Conservation (phyloP, 2,888 invertebrate genomes). For the Phalera bucephala region DNA sequence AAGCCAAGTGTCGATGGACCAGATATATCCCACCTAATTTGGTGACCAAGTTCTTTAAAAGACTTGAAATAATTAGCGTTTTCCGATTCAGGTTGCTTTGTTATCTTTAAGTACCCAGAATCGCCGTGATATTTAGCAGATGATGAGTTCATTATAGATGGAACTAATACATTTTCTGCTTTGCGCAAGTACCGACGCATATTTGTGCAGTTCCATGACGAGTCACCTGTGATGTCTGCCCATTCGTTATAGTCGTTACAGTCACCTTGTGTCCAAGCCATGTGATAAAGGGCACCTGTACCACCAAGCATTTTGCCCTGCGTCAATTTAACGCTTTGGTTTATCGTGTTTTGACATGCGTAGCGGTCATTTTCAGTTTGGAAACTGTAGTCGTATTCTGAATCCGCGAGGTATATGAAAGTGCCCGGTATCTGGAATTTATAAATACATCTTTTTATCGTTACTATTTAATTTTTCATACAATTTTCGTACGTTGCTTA, state of each 20-base stretch:
- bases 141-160: neutral
- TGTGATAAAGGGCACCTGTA: conserved; percentile 2
- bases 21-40: neutral
- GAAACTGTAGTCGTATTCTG: conserved; percentile 2
- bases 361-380: neutral
- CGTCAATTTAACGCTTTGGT: neutral
- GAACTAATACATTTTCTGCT: conserved; percentile 1
- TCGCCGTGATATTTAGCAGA: conserved; percentile 27
- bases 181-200: conserved; percentile 3
- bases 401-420: neutral
- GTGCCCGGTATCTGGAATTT: neutral
- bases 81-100: conserved; percentile 17
- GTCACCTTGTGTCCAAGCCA: conserved; percentile 2
- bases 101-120: conserved; percentile 29
- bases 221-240: conserved; percentile 4
- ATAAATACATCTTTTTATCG: too few relatives aligned
- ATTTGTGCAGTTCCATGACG: conserved; percentile 5
- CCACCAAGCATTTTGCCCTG: conserved; percentile 12
- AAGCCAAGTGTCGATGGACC: conserved; percentile 1
- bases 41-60: conserved; percentile 27
- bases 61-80: conserved; percentile 21
- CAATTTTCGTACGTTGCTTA: too few relatives aligned
- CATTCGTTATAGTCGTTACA: conserved; percentile 3
- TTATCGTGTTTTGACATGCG: neutral
- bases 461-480: too few relatives aligned